Percentiles rank a stretch among this genome's conserved stretches.
Evolutionary conservation across 2,113 vertebrate species (phyloP).

Genomic region (Monarcha castaneiventris): DNA sequence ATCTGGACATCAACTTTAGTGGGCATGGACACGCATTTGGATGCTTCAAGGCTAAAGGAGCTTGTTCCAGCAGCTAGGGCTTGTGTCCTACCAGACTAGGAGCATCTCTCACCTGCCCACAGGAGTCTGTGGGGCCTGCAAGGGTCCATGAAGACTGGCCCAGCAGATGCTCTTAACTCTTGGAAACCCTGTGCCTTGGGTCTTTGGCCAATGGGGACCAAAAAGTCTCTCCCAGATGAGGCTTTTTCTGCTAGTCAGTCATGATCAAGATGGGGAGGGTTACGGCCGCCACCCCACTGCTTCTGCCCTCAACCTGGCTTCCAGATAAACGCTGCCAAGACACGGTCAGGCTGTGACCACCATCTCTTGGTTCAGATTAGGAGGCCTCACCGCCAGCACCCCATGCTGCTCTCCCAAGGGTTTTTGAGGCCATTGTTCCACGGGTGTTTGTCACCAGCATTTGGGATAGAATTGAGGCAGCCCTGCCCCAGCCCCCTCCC

Average conservation of each 20-base stretch:
- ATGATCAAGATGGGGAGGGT: neutral
- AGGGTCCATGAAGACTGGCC: neutral
- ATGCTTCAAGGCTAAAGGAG: neutral
- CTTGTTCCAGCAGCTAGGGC: neutral
- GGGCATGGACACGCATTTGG: neutral
- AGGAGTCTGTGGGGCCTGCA: accelerated
- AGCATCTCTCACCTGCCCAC: neutral
- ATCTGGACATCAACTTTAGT: neutral
- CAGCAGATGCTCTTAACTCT: neutral
- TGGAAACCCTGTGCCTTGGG: neutral
- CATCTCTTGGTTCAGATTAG: neutral
- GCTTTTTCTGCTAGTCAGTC: neutral
- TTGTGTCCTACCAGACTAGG: neutral
- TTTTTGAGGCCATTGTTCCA: neutral
- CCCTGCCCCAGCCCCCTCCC: accelerated
- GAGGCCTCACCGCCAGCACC: neutral
- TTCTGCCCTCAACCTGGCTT: neutral
- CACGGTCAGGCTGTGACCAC: neutral
- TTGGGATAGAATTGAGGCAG: neutral
- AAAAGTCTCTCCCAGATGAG: neutral
- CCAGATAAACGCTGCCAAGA: neutral
- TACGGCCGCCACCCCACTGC: neutral
- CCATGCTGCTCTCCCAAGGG: accelerated
- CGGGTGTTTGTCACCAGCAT: neutral
- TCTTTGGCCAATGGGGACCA: neutral